These are phyloP conservation scores for Mugil cephalus DNA, from an alignment of 2,113 vertebrate genomes.

Conservation along the genomic window DNA sequence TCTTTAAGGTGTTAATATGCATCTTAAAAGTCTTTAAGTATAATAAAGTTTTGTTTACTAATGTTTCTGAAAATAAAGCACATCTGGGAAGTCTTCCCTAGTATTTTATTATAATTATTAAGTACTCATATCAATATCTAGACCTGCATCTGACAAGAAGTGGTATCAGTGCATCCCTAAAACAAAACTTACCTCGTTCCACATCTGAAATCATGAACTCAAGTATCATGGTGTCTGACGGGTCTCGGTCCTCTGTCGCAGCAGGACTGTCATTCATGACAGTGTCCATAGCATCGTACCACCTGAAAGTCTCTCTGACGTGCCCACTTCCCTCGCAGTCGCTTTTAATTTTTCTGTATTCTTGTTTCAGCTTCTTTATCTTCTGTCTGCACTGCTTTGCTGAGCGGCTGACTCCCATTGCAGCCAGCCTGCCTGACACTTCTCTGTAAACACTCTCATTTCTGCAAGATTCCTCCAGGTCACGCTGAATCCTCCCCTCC, in stretches of 20 bases:
- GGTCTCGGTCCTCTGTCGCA: rapidly evolving
- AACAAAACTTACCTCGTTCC: neutral
- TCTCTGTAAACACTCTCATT: slow-evolving; percentile 25
- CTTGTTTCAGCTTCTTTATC: slow-evolving; percentile 29
- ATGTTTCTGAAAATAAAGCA: too few relatives aligned
- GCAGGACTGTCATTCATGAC: neutral
- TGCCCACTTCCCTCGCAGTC: neutral
- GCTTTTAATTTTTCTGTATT: slow-evolving; percentile 1
- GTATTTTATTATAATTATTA: too few relatives aligned
- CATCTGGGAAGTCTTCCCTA: too few relatives aligned
- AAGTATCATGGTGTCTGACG: neutral
- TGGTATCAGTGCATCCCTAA: too few relatives aligned
- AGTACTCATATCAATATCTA: too few relatives aligned
- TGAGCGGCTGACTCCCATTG: neutral
- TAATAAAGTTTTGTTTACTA: too few relatives aligned
- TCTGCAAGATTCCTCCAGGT: slow-evolving; percentile 3
- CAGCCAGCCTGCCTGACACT: slow-evolving; percentile 15
- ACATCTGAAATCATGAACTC: slow-evolving; percentile 6
- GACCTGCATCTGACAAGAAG: too few relatives aligned
- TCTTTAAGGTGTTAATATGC: too few relatives aligned
- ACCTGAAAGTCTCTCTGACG: neutral
- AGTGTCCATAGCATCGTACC: neutral
- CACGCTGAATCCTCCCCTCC: slow-evolving; percentile 21
- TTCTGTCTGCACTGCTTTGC: slow-evolving; percentile 21
- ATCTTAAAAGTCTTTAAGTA: too few relatives aligned